phyloP scores from a whole-genome alignment of 2,113 vertebrate species.

The Lophotis ruficrista region DNA sequence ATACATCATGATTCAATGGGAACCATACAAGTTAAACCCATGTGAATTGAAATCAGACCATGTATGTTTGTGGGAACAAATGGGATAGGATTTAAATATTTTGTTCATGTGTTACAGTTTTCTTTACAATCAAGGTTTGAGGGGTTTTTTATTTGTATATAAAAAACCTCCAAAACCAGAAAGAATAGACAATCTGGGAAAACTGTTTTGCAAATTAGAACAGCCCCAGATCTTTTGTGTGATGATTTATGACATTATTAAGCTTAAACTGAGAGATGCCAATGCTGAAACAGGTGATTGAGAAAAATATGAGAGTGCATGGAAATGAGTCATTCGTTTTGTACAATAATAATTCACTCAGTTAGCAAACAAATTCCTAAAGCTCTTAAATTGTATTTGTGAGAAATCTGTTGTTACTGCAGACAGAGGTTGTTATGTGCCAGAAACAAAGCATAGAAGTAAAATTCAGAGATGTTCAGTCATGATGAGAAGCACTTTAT shows the following conservation, averaged over 20 bases:
- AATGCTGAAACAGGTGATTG: not conserved
- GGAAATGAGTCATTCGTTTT: not conserved
- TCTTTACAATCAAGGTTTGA: not conserved
- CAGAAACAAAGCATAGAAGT: not conserved
- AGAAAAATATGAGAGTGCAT: slow-evolving; percentile 3
- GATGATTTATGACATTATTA: not conserved
- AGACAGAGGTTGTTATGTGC: not conserved
- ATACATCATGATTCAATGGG: not conserved
- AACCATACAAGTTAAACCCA: not conserved
- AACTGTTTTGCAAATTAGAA: not conserved
- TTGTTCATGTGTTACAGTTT: not conserved
- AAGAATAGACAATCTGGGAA: not conserved
- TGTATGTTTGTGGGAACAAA: not conserved
- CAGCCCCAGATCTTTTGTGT: not conserved
- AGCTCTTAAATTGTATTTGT: not conserved
- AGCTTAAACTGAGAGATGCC: not conserved
- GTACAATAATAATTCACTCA: not conserved
- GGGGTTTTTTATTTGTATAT: not conserved
- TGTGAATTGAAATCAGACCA: not conserved
- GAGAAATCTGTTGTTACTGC: not conserved
- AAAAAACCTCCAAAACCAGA: not conserved
- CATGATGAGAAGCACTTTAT: not conserved
- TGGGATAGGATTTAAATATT: not conserved
- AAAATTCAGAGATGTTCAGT: not conserved
- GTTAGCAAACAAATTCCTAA: not conserved